Evolutionary conservation across 2,888 invertebrate species (phyloP).

Genomic region (Colletes collaris): DNA sequence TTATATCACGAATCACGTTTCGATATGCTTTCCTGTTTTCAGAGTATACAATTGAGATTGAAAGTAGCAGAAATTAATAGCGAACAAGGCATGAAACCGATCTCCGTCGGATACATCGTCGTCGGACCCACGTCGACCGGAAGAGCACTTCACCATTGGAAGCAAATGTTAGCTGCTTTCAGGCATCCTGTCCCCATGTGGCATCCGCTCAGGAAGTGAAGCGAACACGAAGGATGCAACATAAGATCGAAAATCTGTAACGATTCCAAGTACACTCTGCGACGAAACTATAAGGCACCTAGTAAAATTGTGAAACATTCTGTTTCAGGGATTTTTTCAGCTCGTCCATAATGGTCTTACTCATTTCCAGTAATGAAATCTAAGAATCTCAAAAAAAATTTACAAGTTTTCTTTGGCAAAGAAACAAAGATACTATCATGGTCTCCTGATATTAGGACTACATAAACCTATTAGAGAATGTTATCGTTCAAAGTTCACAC

Average conservation of each 20-base stretch:
- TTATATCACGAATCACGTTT: no score
- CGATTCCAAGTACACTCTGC: slow-evolving; percentile 28
- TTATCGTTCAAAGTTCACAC: no score
- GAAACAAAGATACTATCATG: no score
- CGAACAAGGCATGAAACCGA: slow-evolving; percentile 84
- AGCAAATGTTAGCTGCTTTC: slow-evolving; percentile 91
- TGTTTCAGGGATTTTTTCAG: no score
- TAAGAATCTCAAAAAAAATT: no score
- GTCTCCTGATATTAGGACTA: no score
- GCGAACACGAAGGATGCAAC: background rate
- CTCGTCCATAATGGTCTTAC: no score
- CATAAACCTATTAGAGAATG: no score
- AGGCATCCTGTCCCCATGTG: slow-evolving; percentile 93
- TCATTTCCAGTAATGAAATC: no score
- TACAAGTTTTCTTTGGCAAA: no score
- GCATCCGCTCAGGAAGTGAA: slow-evolving; percentile 88
- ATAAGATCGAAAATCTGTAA: background rate
- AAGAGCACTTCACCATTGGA: slow-evolving; percentile 91
- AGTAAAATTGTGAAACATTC: no score
- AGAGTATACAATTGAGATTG: slow-evolving; percentile 90
- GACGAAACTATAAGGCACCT: no score
- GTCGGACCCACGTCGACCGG: slow-evolving; percentile 90
- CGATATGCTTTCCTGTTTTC: slow-evolving; percentile 45
- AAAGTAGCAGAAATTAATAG: slow-evolving; percentile 85
- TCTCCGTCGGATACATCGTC: slow-evolving; percentile 91